Evolutionary conservation across 1,140 invertebrate genomes (phyloP), one percentile per base, ranked within the genome.

Genomic region (Lucilia sericata): DNA sequence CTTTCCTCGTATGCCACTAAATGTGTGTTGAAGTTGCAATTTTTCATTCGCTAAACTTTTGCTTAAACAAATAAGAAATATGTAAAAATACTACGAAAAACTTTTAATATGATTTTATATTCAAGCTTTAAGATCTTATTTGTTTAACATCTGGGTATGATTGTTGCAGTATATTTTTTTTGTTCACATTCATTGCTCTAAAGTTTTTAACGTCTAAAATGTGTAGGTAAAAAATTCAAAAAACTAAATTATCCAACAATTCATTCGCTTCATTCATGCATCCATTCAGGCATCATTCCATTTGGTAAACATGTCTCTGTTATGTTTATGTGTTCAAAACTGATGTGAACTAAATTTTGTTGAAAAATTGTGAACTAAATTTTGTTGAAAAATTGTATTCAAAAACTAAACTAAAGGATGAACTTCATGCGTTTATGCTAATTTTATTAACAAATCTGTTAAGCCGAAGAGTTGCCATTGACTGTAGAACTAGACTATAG

Each of bases 61-160:
- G 65, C 42, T 42, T 9, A 25, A 25, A 12, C 0, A 70, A 70
- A 21, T 21, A 70, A 3, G 65, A 70, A 70, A 70, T 30, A 19
- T 17, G 19, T 21, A 19, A 19, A 30, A 70, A 70, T 21, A 25
- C n/a, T 60, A 5, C 14, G 55, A 60, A 17, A 60, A 60, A 60
- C 55, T 60, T 60, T 60, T 60, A 60, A 60, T 60, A 60, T 60
- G n/a, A 17, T 60, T 60, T 42, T 14, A n/a, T 55, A 55, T n/a
- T 30, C 25, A 7, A 55, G 51, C 51, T 0, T 70, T 70, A 19
- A 70, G 65, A 51, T 81, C 42, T 81, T 81, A 51, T 51, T 49
- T 81, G 49, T 81, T 81, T 81, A 51, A 49, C 78, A 81, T 42
- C 49, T 81, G 78, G 49, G 47, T 55, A 42, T 81, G 78, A 81